Evolutionary conservation across 2,888 invertebrate species (phyloP).

Genomic region (Syrista parreyssii): DNA sequence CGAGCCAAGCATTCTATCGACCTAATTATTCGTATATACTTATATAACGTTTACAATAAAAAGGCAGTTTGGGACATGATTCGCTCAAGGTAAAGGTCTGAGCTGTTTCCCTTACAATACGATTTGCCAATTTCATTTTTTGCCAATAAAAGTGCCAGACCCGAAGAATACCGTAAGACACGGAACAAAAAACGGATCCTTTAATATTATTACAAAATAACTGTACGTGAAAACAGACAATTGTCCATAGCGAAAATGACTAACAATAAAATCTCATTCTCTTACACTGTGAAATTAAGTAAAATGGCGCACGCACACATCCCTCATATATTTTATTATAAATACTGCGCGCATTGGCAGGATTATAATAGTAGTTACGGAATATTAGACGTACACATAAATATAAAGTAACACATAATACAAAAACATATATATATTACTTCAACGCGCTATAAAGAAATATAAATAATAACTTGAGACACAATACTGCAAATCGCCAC

Average conservation of each 20-base stretch:
- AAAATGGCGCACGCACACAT: not conserved
- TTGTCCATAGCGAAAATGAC: not conserved
- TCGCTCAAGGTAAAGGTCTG: not conserved
- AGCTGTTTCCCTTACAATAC: not conserved
- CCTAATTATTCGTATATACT: not conserved
- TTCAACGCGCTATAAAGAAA: slow-evolving; percentile 11
- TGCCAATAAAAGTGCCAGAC: not conserved
- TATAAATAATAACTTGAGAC: not conserved
- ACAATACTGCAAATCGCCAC: not conserved
- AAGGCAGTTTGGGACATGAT: slow-evolving; percentile 35
- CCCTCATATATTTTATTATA: not conserved
- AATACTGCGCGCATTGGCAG: not conserved
- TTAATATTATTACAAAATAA: not conserved
- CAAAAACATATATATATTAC: slow-evolving; percentile 17
- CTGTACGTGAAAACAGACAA: no score
- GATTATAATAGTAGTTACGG: not conserved
- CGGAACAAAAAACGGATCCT: not conserved
- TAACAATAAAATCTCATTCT: not conserved
- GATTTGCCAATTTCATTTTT: not conserved
- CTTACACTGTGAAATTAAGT: not conserved
- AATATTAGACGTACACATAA: no score
- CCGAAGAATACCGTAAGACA: not conserved
- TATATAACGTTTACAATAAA: slow-evolving; percentile 13
- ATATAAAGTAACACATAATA: not conserved
- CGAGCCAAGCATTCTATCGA: not conserved